Evolutionary conservation across 2,888 invertebrate species (phyloP).

Genomic region (Tyria jacobaeae): DNA sequence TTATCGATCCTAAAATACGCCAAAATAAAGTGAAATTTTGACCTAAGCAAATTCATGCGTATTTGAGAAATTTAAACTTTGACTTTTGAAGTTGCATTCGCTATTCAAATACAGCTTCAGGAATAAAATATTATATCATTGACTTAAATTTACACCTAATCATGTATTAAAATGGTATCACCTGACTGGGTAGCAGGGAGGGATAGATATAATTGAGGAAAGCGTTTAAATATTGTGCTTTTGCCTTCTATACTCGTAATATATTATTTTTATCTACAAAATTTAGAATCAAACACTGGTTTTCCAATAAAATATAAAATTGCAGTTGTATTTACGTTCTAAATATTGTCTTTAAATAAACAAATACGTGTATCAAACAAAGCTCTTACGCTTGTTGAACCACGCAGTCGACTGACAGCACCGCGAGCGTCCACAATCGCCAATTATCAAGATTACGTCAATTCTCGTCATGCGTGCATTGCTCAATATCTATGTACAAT

Average conservation of each 20-base stretch:
- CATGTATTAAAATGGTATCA: no score
- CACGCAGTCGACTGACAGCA: constrained; percentile 9
- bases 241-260: no score
- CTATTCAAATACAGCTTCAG: no score
- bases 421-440: constrained; percentile 48
- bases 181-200: no score
- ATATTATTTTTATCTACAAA: no score
- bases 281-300: background rate
- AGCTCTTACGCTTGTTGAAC: constrained; percentile 15
- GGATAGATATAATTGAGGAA: no score
- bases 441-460: constrained; percentile 71
- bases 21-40: background rate
- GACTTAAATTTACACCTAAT: background rate
- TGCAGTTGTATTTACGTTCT: background rate
- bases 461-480: constrained; percentile 50
- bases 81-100: background rate
- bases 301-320: background rate
- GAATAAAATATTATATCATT: no score
- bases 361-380: constrained; percentile 10
- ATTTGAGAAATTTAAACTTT: background rate
- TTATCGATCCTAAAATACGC: background rate
- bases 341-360: background rate
- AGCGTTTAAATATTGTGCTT: no score
- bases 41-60: no score
- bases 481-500: constrained; percentile 51